Evolutionary conservation across 2,797 vertebrate genomes (phyloP).

Genomic region (Simalia tracyae): DNA sequence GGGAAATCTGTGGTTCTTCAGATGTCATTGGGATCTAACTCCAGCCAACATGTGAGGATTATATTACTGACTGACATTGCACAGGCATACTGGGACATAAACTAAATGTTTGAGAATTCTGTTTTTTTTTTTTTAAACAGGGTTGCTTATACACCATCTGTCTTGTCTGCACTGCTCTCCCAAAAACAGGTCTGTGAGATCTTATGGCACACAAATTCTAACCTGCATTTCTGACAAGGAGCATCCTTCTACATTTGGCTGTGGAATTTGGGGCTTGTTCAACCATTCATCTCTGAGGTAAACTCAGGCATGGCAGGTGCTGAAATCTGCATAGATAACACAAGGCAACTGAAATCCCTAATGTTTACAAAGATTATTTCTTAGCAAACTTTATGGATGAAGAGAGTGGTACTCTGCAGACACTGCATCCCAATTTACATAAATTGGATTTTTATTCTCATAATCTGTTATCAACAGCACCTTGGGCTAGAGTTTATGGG

Average conservation of each 20-base stretch:
- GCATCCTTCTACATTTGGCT: background rate
- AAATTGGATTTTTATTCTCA: background rate
- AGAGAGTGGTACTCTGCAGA: background rate
- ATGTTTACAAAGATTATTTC: background rate
- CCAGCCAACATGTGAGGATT: too few relatives aligned
- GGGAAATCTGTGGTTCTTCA: background rate
- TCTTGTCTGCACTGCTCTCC: background rate
- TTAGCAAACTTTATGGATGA: background rate
- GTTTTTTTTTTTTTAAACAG: background rate
- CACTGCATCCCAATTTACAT: background rate
- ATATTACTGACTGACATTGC: background rate
- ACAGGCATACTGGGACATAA: background rate
- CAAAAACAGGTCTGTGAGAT: background rate
- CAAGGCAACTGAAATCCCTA: background rate
- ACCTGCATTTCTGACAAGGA: background rate
- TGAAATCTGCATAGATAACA: conserved; percentile 12
- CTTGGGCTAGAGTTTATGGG: background rate
- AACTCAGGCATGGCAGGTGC: background rate
- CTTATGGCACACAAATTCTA: background rate
- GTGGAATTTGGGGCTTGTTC: background rate
- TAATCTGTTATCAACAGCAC: background rate
- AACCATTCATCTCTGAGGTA: background rate
- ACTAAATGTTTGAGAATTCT: background rate
- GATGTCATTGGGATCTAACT: background rate
- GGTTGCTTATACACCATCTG: background rate